These are phyloP conservation scores for Lates japonicus DNA, from an alignment of 2,797 vertebrate genomes.

Conservation along the genomic window DNA sequence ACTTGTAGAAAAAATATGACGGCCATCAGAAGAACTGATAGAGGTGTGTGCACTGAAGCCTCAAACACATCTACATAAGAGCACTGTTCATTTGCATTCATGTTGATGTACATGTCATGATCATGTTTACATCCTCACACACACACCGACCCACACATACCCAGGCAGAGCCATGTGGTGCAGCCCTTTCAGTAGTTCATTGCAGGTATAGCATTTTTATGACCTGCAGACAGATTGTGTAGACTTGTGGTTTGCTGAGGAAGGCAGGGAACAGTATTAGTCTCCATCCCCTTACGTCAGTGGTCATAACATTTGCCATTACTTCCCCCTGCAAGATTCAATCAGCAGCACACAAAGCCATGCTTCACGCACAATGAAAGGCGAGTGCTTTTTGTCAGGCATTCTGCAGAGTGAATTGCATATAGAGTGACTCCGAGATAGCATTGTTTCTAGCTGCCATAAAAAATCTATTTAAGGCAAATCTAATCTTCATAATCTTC, in stretches of 20 bases:
- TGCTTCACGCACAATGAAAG: constrained; percentile 79
- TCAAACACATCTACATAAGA: constrained; percentile 17
- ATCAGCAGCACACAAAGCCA: constrained; percentile 78
- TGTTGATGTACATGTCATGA: constrained; percentile 3
- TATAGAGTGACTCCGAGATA: constrained; percentile 82
- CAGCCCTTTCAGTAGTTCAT: constrained; percentile 38
- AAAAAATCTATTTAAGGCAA: constrained; percentile 85
- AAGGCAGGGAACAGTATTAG: constrained; percentile 67
- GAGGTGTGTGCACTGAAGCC: not conserved
- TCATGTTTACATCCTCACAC: constrained; percentile 38
- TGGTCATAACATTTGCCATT: constrained; percentile 81
- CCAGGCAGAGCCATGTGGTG: not conserved
- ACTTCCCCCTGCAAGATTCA: constrained; percentile 81
- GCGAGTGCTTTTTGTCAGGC: constrained; percentile 79
- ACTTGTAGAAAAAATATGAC: not conserved
- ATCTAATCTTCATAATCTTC: constrained; percentile 86
- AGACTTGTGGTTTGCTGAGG: constrained; percentile 69
- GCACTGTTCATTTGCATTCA: not conserved
- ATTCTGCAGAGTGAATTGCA: constrained; percentile 77
- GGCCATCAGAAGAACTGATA: not conserved
- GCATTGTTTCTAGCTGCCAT: constrained; percentile 84
- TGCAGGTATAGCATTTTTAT: constrained; percentile 64
- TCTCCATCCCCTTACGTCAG: constrained; percentile 81
- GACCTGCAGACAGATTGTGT: constrained; percentile 64
- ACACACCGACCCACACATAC: constrained; percentile 10